These are phyloP conservation scores for Trypoxylus dichotomus DNA, from an alignment of 1,140 invertebrate species.

Conservation along the genomic window DNA sequence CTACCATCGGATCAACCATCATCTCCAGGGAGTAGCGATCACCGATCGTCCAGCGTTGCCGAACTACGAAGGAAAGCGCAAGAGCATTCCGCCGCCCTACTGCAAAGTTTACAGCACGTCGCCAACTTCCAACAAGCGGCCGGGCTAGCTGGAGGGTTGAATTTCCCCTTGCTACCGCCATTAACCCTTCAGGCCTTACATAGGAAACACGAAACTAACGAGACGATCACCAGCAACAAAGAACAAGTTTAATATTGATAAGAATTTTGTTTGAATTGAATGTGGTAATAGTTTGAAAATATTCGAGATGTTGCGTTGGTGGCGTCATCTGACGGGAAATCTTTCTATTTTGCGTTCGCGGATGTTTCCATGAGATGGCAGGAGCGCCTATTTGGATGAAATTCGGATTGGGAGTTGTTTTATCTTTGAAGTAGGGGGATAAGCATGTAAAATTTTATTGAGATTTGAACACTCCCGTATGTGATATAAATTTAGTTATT, in stretches of 20 bases:
- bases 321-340: not conserved
- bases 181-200: conserved; percentile 54
- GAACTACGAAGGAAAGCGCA: conserved; percentile 86
- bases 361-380: not conserved
- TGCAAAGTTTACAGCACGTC: conserved; percentile 69
- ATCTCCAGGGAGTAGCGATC: conserved; percentile 54
- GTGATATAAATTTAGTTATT: not conserved
- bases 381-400: not conserved
- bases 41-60: conserved; percentile 79
- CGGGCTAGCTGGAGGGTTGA: conserved; percentile 59
- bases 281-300: not conserved
- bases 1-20: conserved; percentile 43
- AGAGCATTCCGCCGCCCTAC: conserved; percentile 83
- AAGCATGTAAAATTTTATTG: not conserved
- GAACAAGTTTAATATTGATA: conserved; percentile 32
- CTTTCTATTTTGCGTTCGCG: not conserved
- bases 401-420: no score
- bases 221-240: conserved; percentile 32
- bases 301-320: not conserved
- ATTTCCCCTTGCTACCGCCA: conserved; percentile 57
- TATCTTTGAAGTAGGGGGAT: no score
- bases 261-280: not conserved
- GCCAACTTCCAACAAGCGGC: conserved; percentile 58
- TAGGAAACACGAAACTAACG: conserved; percentile 45
- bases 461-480: not conserved